Evolutionary conservation across 2,113 vertebrate species (phyloP).

Genomic region (Neodontobutis hainanensis): DNA sequence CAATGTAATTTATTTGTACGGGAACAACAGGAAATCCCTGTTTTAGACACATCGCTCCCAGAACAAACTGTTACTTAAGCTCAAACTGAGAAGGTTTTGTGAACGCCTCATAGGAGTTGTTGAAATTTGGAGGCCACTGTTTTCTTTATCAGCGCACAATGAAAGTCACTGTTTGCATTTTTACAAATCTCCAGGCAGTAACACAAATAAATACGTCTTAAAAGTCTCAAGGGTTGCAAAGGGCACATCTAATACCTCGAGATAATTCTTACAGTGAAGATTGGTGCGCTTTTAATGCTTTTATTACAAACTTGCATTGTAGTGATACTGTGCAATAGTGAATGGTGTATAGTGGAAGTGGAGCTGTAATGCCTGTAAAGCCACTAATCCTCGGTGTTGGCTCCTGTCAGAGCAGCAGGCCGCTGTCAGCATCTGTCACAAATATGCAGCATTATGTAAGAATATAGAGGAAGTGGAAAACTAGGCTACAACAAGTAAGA

Average conservation of each 20-base stretch:
- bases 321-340: constrained; percentile 19
- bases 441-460: constrained; percentile 65
- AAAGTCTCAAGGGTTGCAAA: constrained; percentile 23
- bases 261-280: constrained; percentile 36
- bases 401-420: constrained; percentile 55
- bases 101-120: constrained; percentile 39
- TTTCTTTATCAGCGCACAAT: constrained; percentile 14
- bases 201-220: constrained; percentile 29
- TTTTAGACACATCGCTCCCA: constrained; percentile 58
- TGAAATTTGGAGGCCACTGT: constrained; percentile 32
- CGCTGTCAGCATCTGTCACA: constrained; percentile 66
- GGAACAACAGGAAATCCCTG: constrained; percentile 76
- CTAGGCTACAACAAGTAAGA: constrained; percentile 22
- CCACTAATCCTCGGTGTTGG: constrained; percentile 59
- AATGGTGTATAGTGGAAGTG: constrained; percentile 58
- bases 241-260: constrained; percentile 20
- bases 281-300: constrained; percentile 42
- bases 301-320: constrained; percentile 34
- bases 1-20: constrained; percentile 64
- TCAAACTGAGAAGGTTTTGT: constrained; percentile 20
- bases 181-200: constrained; percentile 25
- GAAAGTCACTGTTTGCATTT: constrained; percentile 26
- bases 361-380: constrained; percentile 57
- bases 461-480: constrained; percentile 50
- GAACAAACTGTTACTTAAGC: constrained; percentile 51